These are phyloP conservation scores for Crypturellus tataupa DNA, from an alignment of 2,797 vertebrate genomes.

Conservation along the genomic window DNA sequence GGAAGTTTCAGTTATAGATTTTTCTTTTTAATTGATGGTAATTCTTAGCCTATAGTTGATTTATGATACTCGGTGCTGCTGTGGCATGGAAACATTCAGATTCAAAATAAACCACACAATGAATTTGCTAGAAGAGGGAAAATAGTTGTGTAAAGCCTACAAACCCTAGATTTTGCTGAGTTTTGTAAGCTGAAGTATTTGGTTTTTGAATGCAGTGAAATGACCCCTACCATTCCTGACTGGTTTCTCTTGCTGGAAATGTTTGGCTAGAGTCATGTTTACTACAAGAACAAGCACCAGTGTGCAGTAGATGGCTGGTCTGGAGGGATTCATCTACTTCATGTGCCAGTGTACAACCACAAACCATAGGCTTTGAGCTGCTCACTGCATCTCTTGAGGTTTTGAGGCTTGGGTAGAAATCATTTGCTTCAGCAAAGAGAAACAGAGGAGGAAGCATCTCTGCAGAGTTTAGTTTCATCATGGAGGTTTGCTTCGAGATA, in stretches of 20 bases:
- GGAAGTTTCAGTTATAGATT: not conserved
- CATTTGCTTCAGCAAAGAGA: conserved; percentile 4
- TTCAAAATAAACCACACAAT: not conserved
- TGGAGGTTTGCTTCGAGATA: conserved; percentile 9
- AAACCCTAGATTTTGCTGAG: not conserved
- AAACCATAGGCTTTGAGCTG: conserved; percentile 14
- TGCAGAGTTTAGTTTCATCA: not conserved
- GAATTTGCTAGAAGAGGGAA: not conserved
- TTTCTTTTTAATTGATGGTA: not conserved
- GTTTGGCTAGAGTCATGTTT: not conserved
- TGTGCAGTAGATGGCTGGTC: not conserved
- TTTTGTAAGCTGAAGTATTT: not conserved
- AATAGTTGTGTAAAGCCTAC: not conserved
- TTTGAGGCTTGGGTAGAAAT: not conserved
- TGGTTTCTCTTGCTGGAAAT: not conserved
- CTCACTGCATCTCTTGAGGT: not conserved
- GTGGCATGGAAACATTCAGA: not conserved
- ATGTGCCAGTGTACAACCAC: not conserved
- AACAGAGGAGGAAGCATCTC: not conserved
- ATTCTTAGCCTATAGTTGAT: not conserved
- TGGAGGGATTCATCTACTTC: not conserved
- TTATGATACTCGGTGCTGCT: not conserved
- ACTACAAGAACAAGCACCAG: not conserved
- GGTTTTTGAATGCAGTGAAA: not conserved
- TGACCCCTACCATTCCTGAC: not conserved